Conservation (phyloP, 1,140 invertebrate species). For the Pseudoatta argentina region DNA sequence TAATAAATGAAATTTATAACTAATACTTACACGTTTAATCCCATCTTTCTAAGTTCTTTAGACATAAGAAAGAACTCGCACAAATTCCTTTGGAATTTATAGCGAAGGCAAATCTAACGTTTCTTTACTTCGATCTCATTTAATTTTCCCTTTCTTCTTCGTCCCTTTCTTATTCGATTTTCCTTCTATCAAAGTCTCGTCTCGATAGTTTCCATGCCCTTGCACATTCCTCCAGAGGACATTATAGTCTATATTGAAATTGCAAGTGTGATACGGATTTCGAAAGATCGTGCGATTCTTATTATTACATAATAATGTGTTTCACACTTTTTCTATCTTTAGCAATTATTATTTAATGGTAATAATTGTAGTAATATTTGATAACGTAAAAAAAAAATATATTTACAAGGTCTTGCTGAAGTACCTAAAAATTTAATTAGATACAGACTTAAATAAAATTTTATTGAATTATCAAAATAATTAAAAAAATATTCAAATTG, state of each 20-base stretch:
- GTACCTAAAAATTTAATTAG: too few species aligned
- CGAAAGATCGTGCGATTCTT: background rate
- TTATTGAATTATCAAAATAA: background rate
- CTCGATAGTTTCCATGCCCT: conserved; percentile 23
- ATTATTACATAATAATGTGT: background rate
- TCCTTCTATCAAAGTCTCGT: conserved; percentile 55
- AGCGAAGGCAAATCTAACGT: conserved; percentile 15
- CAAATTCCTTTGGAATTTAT: conserved; percentile 23
- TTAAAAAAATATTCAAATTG: too few species aligned
- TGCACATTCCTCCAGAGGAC: conserved; percentile 10
- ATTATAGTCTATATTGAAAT: conserved; percentile 32
- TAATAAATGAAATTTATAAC: background rate
- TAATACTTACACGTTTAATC: background rate
- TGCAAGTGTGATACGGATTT: background rate
- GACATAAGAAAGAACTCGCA: conserved; percentile 3
- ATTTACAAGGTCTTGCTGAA: too few species aligned
- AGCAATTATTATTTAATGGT: background rate
- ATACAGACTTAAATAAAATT: too few species aligned
- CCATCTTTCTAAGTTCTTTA: background rate
- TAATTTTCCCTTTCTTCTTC: conserved; percentile 28
- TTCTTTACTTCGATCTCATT: conserved; percentile 59
- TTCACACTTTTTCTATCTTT: background rate
- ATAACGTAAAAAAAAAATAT: background rate
- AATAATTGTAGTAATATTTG: background rate
- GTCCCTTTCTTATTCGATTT: conserved; percentile 50